Base-by-base conservation (phyloP, 1,140 invertebrate genomes). In the Diuraphis noxia region DNA sequence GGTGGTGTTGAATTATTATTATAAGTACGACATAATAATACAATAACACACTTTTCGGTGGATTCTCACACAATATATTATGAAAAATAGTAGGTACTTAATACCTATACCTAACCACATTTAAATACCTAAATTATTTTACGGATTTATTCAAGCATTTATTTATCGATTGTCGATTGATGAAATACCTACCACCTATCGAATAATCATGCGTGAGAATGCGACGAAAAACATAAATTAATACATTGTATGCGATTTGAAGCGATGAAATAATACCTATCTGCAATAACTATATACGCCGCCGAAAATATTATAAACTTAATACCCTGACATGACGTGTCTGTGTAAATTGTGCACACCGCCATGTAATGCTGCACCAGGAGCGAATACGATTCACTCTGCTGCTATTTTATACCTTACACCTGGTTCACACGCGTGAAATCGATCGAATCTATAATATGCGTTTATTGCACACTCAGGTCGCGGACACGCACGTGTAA, bases 351-450 rank as follows among this genome's bases (percentile, higher is more conserved):
- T 72, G 13, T 72, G n/a, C 30, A 63, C 56, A n/a, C 30, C 30
- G 10, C 10, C 56, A 17, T 72, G 56, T 72, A 72, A 72, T n/a
- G 56, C 30, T 72, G 56, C 30, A 17, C 56, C 56, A 13, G 56
- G 56, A 72, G 13, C 56, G 56, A 63, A 72, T 72, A 72, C 25
- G 56, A 63, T 63, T 63, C 30, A 63, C 30, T n/a, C n/a, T 49
- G 46, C 43, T 46, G 43, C 46, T 49, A 49, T 49, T 21, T 72
- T 72, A 72, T 82, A 30, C 38, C 81, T 30, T 84, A 43, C 21
- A 84, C 9, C 25, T 43, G 10, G 40, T 84, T 84, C 81, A 84
- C 81, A 84, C 81, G 36, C 34, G 81, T 82, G 81, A 84, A 84
- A 84, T 43, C 38, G 36, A 84, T 84, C 81, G 40, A 43, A n/a